Evolutionary conservation across 2,113 vertebrate species (phyloP), one percentile per base, ranked within the genome.

Genomic region (Alethe castanea): DNA sequence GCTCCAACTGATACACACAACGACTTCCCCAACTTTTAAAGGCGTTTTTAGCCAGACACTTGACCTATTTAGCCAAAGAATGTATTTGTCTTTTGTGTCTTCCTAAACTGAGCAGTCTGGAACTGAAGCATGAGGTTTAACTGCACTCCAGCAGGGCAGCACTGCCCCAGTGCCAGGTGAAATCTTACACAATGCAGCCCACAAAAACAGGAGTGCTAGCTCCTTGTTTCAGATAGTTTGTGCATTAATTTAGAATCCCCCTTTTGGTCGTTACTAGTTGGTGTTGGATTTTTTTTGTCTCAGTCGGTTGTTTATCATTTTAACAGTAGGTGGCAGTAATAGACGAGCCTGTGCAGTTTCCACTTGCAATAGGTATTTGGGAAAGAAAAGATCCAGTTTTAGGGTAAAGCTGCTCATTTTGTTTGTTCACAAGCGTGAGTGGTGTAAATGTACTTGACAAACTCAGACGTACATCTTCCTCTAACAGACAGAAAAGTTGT

Each of bases 311-410:
- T 94, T 91, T 66, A 74, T 72, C 42, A 47, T 53, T 88, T 81
- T 9, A 61, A 80, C 96, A 90, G 93, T 79, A 97, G 97, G 81
- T 97, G 97, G 96, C 96, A 95, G 95, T 93, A 96, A 82, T 1
- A 85, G 92, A 96, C 9, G 76, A 90, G 48, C 40, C 48, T 92
- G 74, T 54, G 73, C 47, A 59, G 76, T 19, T 89, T 78, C 72
- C 61, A 59, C 69, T 73, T 36, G 12, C 7, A 47, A 52, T 4
- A 42, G 45, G 45, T 48, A 77, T 71, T 66, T 42, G n/a, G 44
- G n/a, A 78, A 90, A 65, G 67, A 52, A 11, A 86, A 72, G 15
- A 59, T 24, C 29, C 40, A 66, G 2, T 64, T 88, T 88, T 57
- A 78, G 64, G 28, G 33, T 81, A 78, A 60, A 88, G 36, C 76